Conservation (phyloP, 2,888 invertebrate species). For the Volucella inanis region DNA sequence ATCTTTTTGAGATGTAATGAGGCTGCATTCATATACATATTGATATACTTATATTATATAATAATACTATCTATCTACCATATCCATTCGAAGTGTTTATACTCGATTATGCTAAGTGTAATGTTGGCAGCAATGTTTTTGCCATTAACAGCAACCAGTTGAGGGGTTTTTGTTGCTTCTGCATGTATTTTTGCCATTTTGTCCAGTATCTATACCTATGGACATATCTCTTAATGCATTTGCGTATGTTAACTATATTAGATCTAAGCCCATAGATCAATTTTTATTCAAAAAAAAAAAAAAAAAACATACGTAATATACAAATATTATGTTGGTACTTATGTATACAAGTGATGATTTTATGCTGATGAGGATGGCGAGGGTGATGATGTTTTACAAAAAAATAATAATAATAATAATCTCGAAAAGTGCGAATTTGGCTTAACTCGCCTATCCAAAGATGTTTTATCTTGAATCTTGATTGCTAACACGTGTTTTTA, state of each 20-base stretch:
- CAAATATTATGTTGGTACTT: not conserved
- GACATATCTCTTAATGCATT: conserved; percentile 37
- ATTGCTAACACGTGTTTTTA: conserved; percentile 44
- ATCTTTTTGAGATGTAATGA: conserved; percentile 58
- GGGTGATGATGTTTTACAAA: conserved; percentile 24
- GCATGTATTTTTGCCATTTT: conserved; percentile 38
- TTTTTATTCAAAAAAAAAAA: conserved; percentile 17
- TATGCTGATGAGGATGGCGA: conserved; percentile 2
- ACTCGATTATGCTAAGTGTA: not conserved
- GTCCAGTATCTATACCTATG: conserved; percentile 18
- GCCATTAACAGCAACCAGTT: conserved; percentile 29
- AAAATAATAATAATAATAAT: not conserved
- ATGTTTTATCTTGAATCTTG: conserved; percentile 11
- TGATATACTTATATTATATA: conserved; percentile 20
- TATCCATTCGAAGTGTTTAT: conserved; percentile 49
- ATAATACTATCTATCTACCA: conserved; percentile 55
- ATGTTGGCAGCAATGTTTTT: conserved; percentile 36
- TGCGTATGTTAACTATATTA: not conserved
- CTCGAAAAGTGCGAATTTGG: conserved; percentile 21
- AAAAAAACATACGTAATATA: conserved; percentile 2
- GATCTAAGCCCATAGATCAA: conserved; percentile 48
- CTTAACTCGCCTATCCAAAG: conserved; percentile 1
- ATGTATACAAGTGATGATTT: not conserved
- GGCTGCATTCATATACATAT: conserved; percentile 27
- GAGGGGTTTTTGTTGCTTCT: conserved; percentile 35